These are phyloP conservation scores for Oscheius sp. DNA, from an alignment of 2,888 invertebrate genomes.

Conservation along the genomic window DNA sequence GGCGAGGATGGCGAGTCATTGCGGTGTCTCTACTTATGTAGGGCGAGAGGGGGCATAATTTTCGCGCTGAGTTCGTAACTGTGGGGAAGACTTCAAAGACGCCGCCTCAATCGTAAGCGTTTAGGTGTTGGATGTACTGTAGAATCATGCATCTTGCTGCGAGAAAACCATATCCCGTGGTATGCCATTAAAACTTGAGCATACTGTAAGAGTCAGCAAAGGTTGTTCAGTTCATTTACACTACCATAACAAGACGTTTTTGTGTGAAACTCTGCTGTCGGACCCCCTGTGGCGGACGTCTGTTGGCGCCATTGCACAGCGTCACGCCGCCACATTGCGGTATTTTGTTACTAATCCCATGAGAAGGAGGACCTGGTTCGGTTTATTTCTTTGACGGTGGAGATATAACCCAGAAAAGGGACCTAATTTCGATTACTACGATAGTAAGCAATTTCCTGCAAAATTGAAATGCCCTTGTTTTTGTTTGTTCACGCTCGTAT, in stretches of 20 bases:
- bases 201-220: no score
- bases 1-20: background rate
- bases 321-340: slow-evolving; percentile 6
- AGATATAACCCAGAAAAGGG: background rate
- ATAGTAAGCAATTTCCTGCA: no score
- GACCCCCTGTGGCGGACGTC: slow-evolving; percentile 2
- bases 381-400: background rate
- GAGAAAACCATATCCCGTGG: background rate
- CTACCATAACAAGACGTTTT: background rate
- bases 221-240: background rate
- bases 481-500: no score
- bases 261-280: background rate
- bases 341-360: slow-evolving; percentile 14
- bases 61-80: no score
- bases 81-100: slow-evolving; percentile 15
- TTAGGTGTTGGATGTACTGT: slow-evolving; percentile 6
- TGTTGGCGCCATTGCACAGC: no score
- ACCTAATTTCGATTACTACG: background rate
- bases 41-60: no score
- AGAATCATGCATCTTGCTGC: background rate
- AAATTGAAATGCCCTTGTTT: no score
- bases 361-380: background rate
- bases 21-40: background rate
- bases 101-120: background rate
- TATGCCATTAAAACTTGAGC: no score